These are phyloP conservation scores for Aurelia sp. DNA, from an alignment of 30 jellyfish, hydroid and myxozoan genomes.

Conservation along the genomic window DNA sequence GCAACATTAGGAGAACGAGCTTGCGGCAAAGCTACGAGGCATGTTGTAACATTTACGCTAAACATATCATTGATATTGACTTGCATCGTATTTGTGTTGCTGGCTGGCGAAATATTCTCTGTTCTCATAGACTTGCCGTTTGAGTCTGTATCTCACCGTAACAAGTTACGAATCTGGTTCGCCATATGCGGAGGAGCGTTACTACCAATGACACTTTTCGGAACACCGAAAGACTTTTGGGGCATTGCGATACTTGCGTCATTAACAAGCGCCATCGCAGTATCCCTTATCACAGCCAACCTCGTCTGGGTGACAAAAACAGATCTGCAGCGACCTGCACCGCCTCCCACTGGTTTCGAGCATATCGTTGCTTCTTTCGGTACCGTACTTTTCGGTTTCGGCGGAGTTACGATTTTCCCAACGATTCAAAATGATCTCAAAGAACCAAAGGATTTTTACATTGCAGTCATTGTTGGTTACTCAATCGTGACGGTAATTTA, in stretches of 20 bases:
- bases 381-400: conserved; percentile 92
- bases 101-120: conserved; percentile 92
- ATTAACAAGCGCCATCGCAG: conserved; percentile 89
- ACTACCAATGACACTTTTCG: conserved; percentile 92
- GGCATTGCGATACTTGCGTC: conserved; percentile 95
- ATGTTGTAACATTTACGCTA: conserved; percentile 77
- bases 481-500: conserved; percentile 80
- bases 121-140: conserved; percentile 85
- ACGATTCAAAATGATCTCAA: conserved; percentile 93
- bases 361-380: conserved; percentile 93
- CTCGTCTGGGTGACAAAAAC: conserved; percentile 83
- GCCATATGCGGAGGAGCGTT: conserved; percentile 82
- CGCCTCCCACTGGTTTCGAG: conserved; percentile 61
- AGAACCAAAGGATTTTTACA: conserved; percentile 91
- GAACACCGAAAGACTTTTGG: conserved; percentile 98
- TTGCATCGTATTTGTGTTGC: conserved; percentile 81
- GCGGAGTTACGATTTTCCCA: conserved; percentile 96
- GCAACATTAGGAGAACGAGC: conserved; percentile 96
- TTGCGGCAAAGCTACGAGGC: conserved; percentile 86
- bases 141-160: conserved; percentile 72
- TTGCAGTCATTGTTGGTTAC: conserved; percentile 91
- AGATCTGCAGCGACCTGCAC: conserved; percentile 75
- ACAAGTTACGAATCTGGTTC: conserved; percentile 93
- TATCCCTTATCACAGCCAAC: conserved; percentile 69
- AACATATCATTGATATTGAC: conserved; percentile 75